Evolutionary conservation across 2,113 vertebrate genomes (phyloP).

Genomic region (Mirza zaza): DNA sequence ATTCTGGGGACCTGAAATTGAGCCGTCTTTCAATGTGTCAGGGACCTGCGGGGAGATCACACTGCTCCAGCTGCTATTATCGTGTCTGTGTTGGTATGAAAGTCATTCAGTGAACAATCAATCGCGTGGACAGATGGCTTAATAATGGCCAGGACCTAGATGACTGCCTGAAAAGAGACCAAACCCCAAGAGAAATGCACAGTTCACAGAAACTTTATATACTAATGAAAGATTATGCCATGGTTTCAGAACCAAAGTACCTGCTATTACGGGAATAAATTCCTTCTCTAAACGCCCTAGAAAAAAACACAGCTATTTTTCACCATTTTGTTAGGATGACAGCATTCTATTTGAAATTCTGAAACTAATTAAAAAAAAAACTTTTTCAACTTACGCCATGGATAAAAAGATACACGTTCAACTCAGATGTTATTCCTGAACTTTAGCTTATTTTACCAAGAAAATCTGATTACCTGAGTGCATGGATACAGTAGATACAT

Average conservation of each 20-base stretch:
- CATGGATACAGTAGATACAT: conserved; percentile 98
- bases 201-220: background rate
- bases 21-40: conserved; percentile 17
- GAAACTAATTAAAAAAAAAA: background rate
- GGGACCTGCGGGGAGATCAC: background rate
- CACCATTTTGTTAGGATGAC: background rate
- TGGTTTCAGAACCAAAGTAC: conserved; percentile 23
- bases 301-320: conserved; percentile 52
- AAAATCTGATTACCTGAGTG: conserved; percentile 90
- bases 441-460: background rate
- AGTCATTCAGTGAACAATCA: background rate
- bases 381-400: background rate
- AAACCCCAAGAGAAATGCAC: background rate
- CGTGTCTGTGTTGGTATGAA: background rate
- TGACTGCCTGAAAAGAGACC: background rate
- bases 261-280: conserved; percentile 32
- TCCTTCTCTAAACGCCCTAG: background rate
- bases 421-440: background rate
- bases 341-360: background rate
- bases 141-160: background rate
- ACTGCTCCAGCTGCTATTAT: background rate
- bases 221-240: background rate
- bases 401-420: background rate
- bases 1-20: conserved; percentile 9
- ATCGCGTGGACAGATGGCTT: background rate